phyloP scores from a whole-genome alignment of 2,113 vertebrate species.

The Anas platyrhynchos region DNA sequence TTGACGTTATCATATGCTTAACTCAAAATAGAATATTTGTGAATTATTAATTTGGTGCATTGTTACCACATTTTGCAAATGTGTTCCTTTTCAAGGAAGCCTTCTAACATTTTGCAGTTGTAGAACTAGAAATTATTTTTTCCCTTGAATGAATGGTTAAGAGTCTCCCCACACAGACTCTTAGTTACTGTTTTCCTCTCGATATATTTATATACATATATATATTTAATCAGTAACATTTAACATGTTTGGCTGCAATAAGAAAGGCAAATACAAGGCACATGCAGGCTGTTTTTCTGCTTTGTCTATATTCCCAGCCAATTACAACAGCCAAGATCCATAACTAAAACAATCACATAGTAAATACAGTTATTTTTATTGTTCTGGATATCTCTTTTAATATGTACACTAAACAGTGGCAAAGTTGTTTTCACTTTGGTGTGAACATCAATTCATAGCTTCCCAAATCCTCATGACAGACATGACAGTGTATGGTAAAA shows the following conservation, averaged over 20 bases:
- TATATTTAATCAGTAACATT: neutral
- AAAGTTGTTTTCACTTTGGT: neutral
- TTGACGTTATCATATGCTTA: neutral
- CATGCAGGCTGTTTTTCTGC: neutral
- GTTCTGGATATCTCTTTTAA: neutral
- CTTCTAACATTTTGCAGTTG: neutral
- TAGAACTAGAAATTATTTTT: neutral
- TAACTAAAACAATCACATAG: constrained; percentile 25
- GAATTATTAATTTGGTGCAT: neutral
- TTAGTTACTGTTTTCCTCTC: neutral
- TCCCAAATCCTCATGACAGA: neutral
- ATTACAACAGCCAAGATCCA: neutral
- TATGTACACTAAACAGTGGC: neutral
- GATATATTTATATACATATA: neutral
- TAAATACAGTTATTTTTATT: constrained; percentile 23
- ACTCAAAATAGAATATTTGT: neutral
- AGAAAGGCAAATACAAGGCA: constrained; percentile 8
- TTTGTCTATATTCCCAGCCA: constrained; percentile 6
- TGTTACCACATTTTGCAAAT: neutral
- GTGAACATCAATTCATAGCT: neutral
- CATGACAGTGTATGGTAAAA: neutral
- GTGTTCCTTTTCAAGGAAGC: neutral
- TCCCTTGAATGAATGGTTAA: neutral
- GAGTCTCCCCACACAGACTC: neutral
- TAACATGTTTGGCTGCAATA: neutral